Percentiles rank a stretch among this genome's conserved stretches.
Conservation (phyloP, 2,797 vertebrate species). For the Cynopterus sphinx region DNA sequence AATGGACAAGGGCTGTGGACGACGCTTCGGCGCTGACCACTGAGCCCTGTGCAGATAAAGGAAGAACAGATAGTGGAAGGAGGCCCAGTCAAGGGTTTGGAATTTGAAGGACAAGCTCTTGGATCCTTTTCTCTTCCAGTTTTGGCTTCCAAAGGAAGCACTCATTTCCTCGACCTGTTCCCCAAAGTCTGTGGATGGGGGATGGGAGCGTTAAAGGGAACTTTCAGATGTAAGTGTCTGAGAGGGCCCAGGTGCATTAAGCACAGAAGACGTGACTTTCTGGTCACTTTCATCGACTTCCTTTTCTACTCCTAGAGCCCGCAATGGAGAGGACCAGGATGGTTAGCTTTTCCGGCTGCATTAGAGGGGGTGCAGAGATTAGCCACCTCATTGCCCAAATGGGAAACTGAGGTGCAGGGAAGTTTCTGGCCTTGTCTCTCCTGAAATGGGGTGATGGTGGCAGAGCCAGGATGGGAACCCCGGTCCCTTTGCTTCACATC, state of each 20-base stretch:
- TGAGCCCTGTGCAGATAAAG: background rate
- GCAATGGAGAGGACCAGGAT: background rate
- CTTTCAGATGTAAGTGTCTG: background rate
- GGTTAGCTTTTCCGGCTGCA: background rate
- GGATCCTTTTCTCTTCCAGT: background rate
- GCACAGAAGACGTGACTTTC: background rate
- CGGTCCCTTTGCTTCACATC: background rate
- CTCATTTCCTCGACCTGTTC: background rate
- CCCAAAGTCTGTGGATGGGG: background rate
- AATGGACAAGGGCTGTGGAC: rapidly evolving
- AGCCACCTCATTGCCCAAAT: background rate
- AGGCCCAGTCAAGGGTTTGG: background rate
- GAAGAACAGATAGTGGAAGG: background rate
- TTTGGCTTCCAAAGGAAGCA: background rate
- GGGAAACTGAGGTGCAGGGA: background rate
- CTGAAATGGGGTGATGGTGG: background rate
- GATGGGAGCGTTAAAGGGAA: too few relatives aligned
- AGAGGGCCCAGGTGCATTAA: too few relatives aligned
- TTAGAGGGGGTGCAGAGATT: background rate
- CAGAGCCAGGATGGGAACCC: background rate
- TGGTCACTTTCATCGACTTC: background rate
- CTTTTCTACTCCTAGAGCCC: background rate
- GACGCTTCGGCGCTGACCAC: rapidly evolving
- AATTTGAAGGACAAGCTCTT: background rate
- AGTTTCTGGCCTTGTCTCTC: background rate